Evolutionary conservation across 2,797 vertebrate genomes (phyloP), one percentile per base, ranked within the genome.

Genomic region (Amphiprion clarkii): DNA sequence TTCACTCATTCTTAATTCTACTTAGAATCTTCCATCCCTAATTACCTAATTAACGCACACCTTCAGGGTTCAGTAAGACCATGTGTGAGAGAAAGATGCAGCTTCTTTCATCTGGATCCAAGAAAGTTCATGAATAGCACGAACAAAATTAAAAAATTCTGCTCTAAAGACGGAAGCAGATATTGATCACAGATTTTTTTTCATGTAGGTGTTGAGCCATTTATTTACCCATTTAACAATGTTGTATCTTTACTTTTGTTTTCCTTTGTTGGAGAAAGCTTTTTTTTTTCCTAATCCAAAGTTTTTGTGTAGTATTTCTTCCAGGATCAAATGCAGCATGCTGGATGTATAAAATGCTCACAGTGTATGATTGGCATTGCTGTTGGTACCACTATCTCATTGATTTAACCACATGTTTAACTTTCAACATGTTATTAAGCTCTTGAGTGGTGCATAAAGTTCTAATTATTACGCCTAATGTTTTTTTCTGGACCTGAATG

Each of bases 1-100:
- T 5, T 62, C 25, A 46, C 61, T 74, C 19, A 21, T 53, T 51
- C 39, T 52, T 46, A 46, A 46, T 46, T 46, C 44, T 8, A 6
- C 46, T 19, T 53, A 25, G 36, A 64, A 69, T 70, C 49, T 81
- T 27, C 31, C 17, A 54, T 21, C 8, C 25, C 4, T 46, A 27
- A 42, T 55, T 42, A 44, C 40, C 9, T 23, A 5, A 53, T 52
- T 52, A n/a, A 42, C 19, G 6, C 16, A 5, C 8, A 23, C 21
- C 21, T 46, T 53, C 48, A 31, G 40, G 42, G 27, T 46, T 59
- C 23, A 54, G 14, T 49, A n/a, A 10, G 57, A 33, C 16, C n/a
- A 58, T 8, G 1, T 31, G 23, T 1, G 17, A 49, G 49, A 74
- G 27, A 8, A 61, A 14, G 21, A 67, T 53, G 53, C 36, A n/a